Conservation (phyloP, 2,797 vertebrate species). For the Hephaestus fuliginosus region DNA sequence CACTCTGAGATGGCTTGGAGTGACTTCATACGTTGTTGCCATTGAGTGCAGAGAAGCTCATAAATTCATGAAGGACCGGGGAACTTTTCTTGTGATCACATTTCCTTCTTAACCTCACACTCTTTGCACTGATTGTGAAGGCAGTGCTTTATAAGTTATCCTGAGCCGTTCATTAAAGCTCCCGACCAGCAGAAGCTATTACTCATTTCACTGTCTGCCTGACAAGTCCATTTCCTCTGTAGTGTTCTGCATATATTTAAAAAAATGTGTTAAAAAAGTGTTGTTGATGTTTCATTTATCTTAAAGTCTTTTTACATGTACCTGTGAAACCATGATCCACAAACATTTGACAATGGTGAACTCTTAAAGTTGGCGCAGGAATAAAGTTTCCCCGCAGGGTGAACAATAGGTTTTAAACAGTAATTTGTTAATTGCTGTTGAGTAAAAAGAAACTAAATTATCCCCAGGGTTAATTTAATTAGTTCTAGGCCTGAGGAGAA, state of each 20-base stretch:
- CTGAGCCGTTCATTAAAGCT: conserved; percentile 14
- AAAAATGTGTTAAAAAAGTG: conserved; percentile 3
- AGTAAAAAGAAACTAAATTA: conserved; percentile 46
- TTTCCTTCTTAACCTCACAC: conserved; percentile 15
- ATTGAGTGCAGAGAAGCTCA: not conserved
- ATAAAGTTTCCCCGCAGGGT: conserved; percentile 3
- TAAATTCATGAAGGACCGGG: not conserved
- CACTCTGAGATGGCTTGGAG: not conserved
- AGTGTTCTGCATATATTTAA: conserved; percentile 21
- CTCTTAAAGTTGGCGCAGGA: conserved; percentile 15
- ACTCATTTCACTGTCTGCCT: conserved; percentile 47
- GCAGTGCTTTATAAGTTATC: conserved; percentile 27
- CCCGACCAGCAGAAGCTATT: conserved; percentile 30
- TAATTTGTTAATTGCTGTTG: conserved; percentile 58
- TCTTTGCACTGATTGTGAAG: conserved; percentile 28
- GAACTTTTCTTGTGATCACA: not conserved
- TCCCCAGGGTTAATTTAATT: conserved; percentile 63
- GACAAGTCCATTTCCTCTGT: conserved; percentile 35
- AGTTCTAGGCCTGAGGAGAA: conserved; percentile 40
- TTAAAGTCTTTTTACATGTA: not conserved
- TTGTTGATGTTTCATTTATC: conserved; percentile 26
- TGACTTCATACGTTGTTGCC: not conserved
- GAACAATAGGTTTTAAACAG: conserved; percentile 39
- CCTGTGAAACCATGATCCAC: conserved; percentile 6
- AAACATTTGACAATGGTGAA: conserved; percentile 29